These are phyloP conservation scores for Acromyrmex heyeri DNA, from an alignment of 1,140 invertebrate genomes.

Conservation along the genomic window DNA sequence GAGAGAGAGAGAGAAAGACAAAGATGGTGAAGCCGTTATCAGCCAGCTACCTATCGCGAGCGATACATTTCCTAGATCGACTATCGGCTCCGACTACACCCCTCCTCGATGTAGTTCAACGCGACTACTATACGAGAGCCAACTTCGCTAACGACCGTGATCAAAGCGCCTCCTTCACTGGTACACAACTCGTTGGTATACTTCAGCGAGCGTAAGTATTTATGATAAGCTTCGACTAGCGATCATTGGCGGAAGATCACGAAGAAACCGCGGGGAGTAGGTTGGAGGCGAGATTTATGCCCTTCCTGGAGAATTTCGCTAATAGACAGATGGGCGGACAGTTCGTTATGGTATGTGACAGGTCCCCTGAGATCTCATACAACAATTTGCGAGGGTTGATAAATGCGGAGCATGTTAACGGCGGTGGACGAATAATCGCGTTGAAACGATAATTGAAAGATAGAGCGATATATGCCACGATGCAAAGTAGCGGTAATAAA, in stretches of 20 bases:
- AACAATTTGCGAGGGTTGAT: conserved; percentile 41
- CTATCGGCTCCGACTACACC: conserved; percentile 58
- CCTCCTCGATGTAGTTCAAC: conserved; percentile 61
- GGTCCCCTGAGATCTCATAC: conserved; percentile 32
- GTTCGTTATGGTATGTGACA: conserved; percentile 36
- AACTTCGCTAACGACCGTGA: conserved; percentile 61
- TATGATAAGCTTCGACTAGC: conserved; percentile 38
- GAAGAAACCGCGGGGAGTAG: conserved; percentile 7
- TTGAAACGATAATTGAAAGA: conserved; percentile 42
- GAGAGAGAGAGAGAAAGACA: not conserved
- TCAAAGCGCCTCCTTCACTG: conserved; percentile 46
- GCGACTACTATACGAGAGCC: conserved; percentile 41
- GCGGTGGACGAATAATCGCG: conserved; percentile 21
- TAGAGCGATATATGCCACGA: conserved; percentile 1
- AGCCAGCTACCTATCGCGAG: conserved; percentile 50
- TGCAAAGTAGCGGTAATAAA: conserved; percentile 25
- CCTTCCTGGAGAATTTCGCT: conserved; percentile 38
- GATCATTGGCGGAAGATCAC: conserved; percentile 19
- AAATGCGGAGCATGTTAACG: conserved; percentile 31
- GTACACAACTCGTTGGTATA: conserved; percentile 6
- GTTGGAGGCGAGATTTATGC: conserved; percentile 28
- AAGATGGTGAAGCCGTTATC: conserved; percentile 47
- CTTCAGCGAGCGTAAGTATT: not conserved
- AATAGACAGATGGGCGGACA: conserved; percentile 43
- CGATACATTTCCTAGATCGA: conserved; percentile 76